Evolutionary conservation across 2,888 invertebrate species (phyloP), one percentile per base, ranked within the genome.

Genomic region (Oscheius sp.): DNA sequence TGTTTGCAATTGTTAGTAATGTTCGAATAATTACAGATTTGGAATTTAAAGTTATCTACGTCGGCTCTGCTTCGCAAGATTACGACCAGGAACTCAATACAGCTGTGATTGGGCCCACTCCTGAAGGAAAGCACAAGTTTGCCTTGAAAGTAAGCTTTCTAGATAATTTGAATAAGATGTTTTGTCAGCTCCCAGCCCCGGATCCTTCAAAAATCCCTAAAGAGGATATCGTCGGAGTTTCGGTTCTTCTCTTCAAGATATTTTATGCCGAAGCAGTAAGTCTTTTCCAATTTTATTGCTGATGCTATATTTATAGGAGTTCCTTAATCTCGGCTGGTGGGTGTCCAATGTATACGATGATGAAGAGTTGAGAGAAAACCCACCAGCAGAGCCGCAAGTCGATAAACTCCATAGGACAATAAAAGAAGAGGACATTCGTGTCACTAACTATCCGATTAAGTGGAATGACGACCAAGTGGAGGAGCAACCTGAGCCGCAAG

Each of bases 31-130:
- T 88, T 89, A 85, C 89, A 92, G 98, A 98, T 90, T 89, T 99
- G 72, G 98, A 99, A 90, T 98, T 97, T 97, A 96, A 96, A 89
- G 95, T 98, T 91, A 96, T 98, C 71, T 98, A 98, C 89, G 98
- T 98, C 2, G 97, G 97, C 2, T 96, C 76, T n/a, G 73, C 72
- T 20, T 72, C 74, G 4, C 58, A 68, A 8, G 75, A 95, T 73
- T 92, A 94, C 86, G 98, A 98, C 87, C 97, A 98, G 88, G 92
- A 94, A 34, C 90, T 98, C 81, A 98, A 98, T 87, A 95, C 96
- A 0, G 96, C 98, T 46, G 94, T 95, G 86, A 97, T 98, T 0
- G 98, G 97, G 0, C 98, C 98, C 0, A 93, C 98, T 65, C 95
- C 96, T 0, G 96, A 96, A 87, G 98, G 95, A 27, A 91, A 93